Percentiles rank a stretch among this genome's conserved stretches.
These are phyloP conservation scores for Anthophora plumipes DNA, from an alignment of 2,888 invertebrate genomes.

Conservation along the genomic window DNA sequence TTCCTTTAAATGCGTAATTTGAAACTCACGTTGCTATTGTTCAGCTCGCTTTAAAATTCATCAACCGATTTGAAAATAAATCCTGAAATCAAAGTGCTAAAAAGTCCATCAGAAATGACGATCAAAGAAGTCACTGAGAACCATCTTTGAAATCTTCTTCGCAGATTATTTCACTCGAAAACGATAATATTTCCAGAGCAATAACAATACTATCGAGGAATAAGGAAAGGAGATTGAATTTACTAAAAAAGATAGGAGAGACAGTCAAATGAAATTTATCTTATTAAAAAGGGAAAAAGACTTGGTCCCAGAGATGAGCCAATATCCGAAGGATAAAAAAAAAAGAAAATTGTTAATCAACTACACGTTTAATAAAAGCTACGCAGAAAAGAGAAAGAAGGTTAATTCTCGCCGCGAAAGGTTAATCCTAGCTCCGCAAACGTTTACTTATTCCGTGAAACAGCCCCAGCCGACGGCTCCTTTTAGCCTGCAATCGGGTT, in stretches of 20 bases:
- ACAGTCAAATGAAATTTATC: conserved; percentile 2
- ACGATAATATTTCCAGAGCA: background rate
- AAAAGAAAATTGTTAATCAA: conserved; percentile 35
- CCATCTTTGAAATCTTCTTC: background rate
- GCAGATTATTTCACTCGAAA: too few relatives aligned
- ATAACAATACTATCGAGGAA: conserved; percentile 5
- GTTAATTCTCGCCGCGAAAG: conserved; percentile 19
- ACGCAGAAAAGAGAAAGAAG: background rate
- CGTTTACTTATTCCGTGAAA: conserved; percentile 26
- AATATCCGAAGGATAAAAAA: conserved; percentile 7
- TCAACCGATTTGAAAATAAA: too few relatives aligned
- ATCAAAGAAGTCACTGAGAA: background rate
- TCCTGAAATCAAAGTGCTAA: too few relatives aligned
- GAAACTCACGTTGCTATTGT: too few relatives aligned
- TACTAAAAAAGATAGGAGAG: background rate
- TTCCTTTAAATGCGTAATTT: too few relatives aligned
- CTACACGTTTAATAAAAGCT: conserved; percentile 40
- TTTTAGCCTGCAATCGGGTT: conserved; percentile 12
- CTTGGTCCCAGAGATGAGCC: background rate
- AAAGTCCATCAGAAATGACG: too few relatives aligned
- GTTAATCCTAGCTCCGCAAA: conserved; percentile 16
- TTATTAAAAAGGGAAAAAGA: background rate
- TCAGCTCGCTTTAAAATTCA: too few relatives aligned
- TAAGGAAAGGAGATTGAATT: background rate
- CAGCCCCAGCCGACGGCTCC: background rate